phyloP scores from a whole-genome alignment of 2,888 invertebrate species.

The Campaea margaritaria region DNA sequence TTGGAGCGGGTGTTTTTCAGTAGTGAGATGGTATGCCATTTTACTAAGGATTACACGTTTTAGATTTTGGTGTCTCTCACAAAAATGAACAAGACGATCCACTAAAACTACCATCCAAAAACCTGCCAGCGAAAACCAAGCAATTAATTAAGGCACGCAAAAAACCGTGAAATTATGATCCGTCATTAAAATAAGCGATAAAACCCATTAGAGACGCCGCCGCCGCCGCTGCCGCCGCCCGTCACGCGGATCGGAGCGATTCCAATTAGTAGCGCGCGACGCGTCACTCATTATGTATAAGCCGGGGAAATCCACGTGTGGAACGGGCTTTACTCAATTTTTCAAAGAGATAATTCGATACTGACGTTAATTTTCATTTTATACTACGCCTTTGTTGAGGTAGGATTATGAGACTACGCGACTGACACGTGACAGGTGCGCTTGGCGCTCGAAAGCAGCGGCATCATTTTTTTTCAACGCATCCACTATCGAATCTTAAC shows the following conservation, averaged over 20 bases:
- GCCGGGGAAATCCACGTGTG: constrained; percentile 4
- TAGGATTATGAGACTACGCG: no score
- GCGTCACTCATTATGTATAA: constrained; percentile 13
- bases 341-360: not conserved
- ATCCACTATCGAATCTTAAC: no score
- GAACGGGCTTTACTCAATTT: not conserved
- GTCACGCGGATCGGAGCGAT: constrained; percentile 16
- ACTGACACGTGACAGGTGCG: no score
- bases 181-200: constrained; percentile 27
- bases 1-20: no score
- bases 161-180: constrained; percentile 27
- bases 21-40: no score
- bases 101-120: not conserved
- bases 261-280: constrained; percentile 28
- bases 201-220: constrained; percentile 14
- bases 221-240: not conserved
- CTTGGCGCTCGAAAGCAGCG: no score
- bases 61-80: no score
- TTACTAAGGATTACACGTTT: no score
- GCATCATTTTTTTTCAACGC: no score
- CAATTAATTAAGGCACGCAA: constrained; percentile 20
- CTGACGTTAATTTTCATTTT: not conserved
- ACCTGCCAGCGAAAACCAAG: not conserved
- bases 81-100: no score
- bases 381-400: not conserved